Percentiles rank a stretch among this genome's conserved stretches.
Evolutionary conservation across 2,113 vertebrate species (phyloP).

Genomic region (Carassius auratus): DNA sequence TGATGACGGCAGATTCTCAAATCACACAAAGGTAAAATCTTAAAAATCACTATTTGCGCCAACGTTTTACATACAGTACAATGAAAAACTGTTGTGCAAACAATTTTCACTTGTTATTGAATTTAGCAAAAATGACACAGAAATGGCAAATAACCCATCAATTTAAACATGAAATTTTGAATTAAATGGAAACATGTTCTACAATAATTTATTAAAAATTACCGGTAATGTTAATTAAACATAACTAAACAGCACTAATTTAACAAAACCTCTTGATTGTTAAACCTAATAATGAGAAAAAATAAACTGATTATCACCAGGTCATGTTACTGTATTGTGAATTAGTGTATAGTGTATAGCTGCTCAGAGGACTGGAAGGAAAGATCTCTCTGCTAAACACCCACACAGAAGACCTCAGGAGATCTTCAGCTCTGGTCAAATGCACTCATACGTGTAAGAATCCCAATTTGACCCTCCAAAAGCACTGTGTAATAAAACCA

Average conservation of each 20-base stretch:
- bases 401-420: constrained; percentile 24
- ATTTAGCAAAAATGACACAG: too few species aligned
- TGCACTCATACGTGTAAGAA: neutral
- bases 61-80: neutral
- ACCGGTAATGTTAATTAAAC: too few species aligned
- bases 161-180: too few species aligned
- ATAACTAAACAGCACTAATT: neutral
- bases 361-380: neutral
- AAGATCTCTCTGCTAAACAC: constrained; percentile 14
- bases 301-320: neutral
- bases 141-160: too few species aligned
- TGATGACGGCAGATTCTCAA: neutral
- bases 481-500: constrained; percentile 40
- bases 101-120: too few species aligned
- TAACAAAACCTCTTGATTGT: neutral
- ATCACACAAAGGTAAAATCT: neutral
- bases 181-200: too few species aligned
- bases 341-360: neutral
- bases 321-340: neutral
- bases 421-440: constrained; percentile 12
- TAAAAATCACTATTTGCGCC: neutral
- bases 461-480: constrained; percentile 26
- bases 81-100: too few species aligned
- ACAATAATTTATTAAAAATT: too few species aligned
- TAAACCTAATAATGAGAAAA: neutral